These are phyloP conservation scores for Ianthella basta DNA, from an alignment of 37 sponge, comb jelly and placozoan genomes.

Conservation along the genomic window DNA sequence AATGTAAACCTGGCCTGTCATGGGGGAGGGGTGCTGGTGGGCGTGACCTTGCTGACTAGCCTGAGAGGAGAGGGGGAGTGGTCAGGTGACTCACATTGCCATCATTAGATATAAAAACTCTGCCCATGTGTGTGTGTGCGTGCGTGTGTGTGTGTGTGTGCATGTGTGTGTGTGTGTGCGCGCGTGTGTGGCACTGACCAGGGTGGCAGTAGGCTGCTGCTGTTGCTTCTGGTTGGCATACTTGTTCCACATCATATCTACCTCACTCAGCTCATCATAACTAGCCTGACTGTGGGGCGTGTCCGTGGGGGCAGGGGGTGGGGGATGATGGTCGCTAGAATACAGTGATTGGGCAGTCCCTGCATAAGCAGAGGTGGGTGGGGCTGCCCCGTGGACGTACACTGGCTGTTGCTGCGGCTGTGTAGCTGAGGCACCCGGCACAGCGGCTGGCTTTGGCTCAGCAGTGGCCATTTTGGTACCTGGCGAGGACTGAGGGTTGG, in stretches of 20 bases:
- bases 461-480: not conserved
- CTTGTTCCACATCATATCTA: not conserved
- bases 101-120: too few species aligned
- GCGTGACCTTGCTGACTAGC: not conserved
- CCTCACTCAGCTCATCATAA: not conserved
- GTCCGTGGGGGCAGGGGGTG: too few species aligned
- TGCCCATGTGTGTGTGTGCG: too few species aligned
- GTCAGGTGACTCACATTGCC: conserved; percentile 10
- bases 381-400: too few species aligned
- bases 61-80: not conserved
- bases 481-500: not conserved
- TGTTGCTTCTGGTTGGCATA: not conserved
- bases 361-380: too few species aligned
- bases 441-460: too few species aligned
- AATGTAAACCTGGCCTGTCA: conserved; percentile 12
- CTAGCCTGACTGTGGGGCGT: too few species aligned
- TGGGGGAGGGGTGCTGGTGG: conserved; percentile 24
- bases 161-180: not conserved
- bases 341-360: too few species aligned
- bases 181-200: not conserved
- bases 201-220: too few species aligned
- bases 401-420: too few species aligned
- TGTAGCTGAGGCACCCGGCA: too few species aligned
- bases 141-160: conserved; percentile 9
- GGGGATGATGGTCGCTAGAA: too few species aligned